These are phyloP conservation scores for Takifugu bimaculatus DNA, from an alignment of 2,113 vertebrate species.

Conservation along the genomic window DNA sequence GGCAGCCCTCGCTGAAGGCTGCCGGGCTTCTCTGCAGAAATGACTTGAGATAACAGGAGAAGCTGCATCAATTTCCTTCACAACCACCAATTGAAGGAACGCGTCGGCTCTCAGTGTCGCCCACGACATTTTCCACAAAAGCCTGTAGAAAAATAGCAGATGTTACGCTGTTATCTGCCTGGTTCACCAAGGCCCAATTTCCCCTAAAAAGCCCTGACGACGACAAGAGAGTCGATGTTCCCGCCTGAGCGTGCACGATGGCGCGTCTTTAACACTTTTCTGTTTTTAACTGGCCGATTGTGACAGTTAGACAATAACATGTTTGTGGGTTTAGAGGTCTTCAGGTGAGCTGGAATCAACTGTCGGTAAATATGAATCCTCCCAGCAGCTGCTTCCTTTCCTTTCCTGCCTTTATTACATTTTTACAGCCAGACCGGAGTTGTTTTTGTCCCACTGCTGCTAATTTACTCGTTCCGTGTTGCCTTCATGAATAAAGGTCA, in stretches of 20 bases:
- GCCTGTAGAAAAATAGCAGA: conserved; percentile 19
- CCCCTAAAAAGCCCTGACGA: conserved; percentile 5
- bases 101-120: conserved; percentile 16
- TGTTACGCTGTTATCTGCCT: conserved; percentile 38
- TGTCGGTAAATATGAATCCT: background rate
- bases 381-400: background rate
- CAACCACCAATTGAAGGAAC: conserved; percentile 33
- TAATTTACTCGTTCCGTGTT: too few relatives aligned
- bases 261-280: too few relatives aligned
- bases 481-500: too few relatives aligned
- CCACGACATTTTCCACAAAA: conserved; percentile 15
- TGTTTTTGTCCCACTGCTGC: background rate
- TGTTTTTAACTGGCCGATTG: too few relatives aligned
- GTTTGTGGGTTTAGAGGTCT: too few relatives aligned
- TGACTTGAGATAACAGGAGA: conserved; percentile 2
- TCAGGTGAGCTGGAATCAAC: too few relatives aligned
- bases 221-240: too few relatives aligned
- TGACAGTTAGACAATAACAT: too few relatives aligned
- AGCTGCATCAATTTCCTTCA: conserved; percentile 23
- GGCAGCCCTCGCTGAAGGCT: too few relatives aligned
- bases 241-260: too few relatives aligned
- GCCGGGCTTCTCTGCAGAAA: background rate
- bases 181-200: conserved; percentile 7
- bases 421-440: background rate
- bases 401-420: background rate